phyloP scores from a whole-genome alignment of 2,888 invertebrate species.

The Pteria penguin region DNA sequence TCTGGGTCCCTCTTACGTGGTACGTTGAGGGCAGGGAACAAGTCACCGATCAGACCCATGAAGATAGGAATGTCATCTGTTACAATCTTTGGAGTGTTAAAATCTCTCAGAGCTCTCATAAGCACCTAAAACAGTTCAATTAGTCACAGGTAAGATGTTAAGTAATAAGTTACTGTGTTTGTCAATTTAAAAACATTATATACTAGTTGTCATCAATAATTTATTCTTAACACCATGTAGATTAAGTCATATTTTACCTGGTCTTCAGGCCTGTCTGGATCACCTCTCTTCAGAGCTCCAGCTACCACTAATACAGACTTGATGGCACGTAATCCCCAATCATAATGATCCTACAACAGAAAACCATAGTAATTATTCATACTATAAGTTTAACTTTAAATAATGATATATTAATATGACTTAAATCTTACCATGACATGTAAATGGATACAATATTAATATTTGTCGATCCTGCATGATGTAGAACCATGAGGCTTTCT shows the following conservation, averaged over 20 bases:
- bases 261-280: conserved; percentile 96
- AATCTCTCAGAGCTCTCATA: conserved; percentile 96
- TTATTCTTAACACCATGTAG: too few species aligned
- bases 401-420: too few species aligned
- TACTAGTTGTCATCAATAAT: too few species aligned
- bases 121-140: conserved; percentile 81
- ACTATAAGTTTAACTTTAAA: too few species aligned
- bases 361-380: too few species aligned
- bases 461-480: too few species aligned
- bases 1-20: conserved; percentile 94
- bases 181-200: too few species aligned
- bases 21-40: conserved; percentile 97
- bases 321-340: conserved; percentile 96
- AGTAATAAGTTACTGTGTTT: too few species aligned
- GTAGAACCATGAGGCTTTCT: too few species aligned
- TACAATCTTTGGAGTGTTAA: conserved; percentile 97
- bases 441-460: too few species aligned
- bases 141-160: too few species aligned
- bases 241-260: conserved; percentile 87
- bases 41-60: conserved; percentile 97
- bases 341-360: conserved; percentile 93
- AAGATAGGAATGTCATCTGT: conserved; percentile 97
- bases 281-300: conserved; percentile 94
- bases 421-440: too few species aligned
- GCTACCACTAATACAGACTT: conserved; percentile 98